Base-by-base conservation (phyloP, 2,888 invertebrate species). In the Netelia inedita region DNA sequence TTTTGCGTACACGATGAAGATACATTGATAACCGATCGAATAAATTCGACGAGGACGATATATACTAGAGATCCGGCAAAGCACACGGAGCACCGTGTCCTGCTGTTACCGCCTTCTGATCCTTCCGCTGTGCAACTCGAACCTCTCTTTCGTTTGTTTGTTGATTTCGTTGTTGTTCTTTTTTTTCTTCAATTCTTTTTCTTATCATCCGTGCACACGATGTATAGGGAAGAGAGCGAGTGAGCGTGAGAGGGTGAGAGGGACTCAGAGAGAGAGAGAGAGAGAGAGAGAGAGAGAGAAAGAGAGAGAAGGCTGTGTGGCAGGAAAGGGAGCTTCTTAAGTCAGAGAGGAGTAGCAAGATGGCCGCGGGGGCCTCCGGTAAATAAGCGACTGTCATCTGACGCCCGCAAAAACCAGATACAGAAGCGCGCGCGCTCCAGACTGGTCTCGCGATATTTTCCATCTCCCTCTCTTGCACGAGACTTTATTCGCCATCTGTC, bases 301-400 rank as follows among this genome's bases (percentile, higher is more conserved):
- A 83, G 72, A 74, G 72, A 66, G 55, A 78, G 16, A 78, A 68
- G 79, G 79, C 89, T 88, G 73, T 71, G 76, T 71, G 81, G 86
- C 79, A 76, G 79, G 68, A 76, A 82, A 82, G 84, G 82, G 79
- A 89, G 89, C 92, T 91, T 90, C 92, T 92, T 91, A 91, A 92
- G 91, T 91, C 92, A 89, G 92, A 89, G 92, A 91, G 89, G 89
- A 89, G 82, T 78, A 89, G 90, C 93, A 93, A 93, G 92, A 93
- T 93, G 93, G 93, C 92, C 91, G 92, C 92, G 88, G 87, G 90
- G 87, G 90, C 88, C 89, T 79, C 91, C 91, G 91, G 92, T 93
- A 93, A 93, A 93, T 93, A 93, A 93, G 91, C 92, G 92, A 92
- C 93, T 93, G 93, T 93, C 93, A 93, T 93, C 92, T 93, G 93